phyloP scores from a whole-genome alignment of 2,888 invertebrate species.

The Ophonus ardosiacus region DNA sequence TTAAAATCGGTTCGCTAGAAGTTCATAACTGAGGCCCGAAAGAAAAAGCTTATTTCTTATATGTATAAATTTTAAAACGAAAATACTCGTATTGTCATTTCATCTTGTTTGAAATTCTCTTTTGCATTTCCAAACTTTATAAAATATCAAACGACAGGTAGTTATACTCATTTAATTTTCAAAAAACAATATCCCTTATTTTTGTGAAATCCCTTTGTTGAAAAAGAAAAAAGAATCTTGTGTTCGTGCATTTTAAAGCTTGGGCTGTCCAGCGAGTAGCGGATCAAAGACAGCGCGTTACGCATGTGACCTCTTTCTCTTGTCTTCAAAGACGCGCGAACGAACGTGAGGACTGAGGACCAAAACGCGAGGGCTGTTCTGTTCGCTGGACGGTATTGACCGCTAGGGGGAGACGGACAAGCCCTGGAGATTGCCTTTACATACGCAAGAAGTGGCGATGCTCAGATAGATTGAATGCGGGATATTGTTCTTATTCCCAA shows the following conservation, averaged over 20 bases:
- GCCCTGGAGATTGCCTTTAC: constrained; percentile 15
- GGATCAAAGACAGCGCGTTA: constrained; percentile 40
- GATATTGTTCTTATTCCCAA: not conserved
- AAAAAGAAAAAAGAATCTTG: not conserved
- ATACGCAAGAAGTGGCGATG: constrained; percentile 3
- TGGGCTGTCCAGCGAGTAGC: constrained; percentile 22
- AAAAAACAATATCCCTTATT: not conserved
- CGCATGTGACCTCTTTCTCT: constrained; percentile 24
- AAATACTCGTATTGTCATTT: too few relatives aligned
- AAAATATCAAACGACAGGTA: not conserved
- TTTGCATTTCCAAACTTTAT: not conserved
- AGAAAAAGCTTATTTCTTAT: too few relatives aligned
- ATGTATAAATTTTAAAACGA: too few relatives aligned
- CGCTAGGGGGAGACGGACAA: not conserved
- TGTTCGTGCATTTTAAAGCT: not conserved
- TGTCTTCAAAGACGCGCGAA: constrained; percentile 39
- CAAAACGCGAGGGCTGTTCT: not conserved
- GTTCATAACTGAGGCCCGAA: too few relatives aligned
- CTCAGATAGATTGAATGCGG: not conserved
- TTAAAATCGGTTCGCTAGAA: too few relatives aligned
- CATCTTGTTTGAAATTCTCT: not conserved
- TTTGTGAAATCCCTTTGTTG: not conserved
- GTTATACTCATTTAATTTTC: not conserved
- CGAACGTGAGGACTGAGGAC: too few relatives aligned
- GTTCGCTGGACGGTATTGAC: constrained; percentile 26